Evolutionary conservation across 2,797 vertebrate genomes (phyloP).

Genomic region (Hypotaenidia philippensis): DNA sequence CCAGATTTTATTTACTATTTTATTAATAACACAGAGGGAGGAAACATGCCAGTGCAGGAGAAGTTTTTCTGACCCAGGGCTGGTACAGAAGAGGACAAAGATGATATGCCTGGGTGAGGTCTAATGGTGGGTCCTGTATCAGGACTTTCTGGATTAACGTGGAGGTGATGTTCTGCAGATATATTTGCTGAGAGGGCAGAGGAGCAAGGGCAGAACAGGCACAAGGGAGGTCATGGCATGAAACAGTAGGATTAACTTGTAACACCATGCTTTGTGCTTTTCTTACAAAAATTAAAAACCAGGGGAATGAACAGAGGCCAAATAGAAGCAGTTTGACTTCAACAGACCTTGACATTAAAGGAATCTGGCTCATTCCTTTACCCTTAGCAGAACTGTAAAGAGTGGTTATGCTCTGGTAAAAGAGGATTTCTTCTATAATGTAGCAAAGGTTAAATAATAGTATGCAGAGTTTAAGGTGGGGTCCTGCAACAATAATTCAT

Average conservation of each 20-base stretch:
- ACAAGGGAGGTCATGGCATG: not conserved
- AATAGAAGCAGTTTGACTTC: not conserved
- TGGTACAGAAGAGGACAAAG: not conserved
- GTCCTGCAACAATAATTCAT: not conserved
- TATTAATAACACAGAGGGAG: not conserved
- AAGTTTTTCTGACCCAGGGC: not conserved
- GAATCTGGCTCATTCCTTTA: not conserved
- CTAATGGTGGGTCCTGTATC: rapidly evolving
- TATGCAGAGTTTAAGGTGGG: not conserved
- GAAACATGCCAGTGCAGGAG: not conserved
- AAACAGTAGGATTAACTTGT: not conserved
- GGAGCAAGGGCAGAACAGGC: not conserved
- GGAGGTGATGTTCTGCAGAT: not conserved
- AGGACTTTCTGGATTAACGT: not conserved
- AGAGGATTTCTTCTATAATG: not conserved
- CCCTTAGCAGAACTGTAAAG: not conserved
- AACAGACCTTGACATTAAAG: not conserved
- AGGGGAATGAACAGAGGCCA: not conserved
- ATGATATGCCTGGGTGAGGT: rapidly evolving
- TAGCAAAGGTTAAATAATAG: not conserved
- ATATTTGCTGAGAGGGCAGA: not conserved
- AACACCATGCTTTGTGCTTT: not conserved
- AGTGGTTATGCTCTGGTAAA: not conserved
- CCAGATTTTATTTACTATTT: not conserved
- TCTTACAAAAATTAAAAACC: not conserved